These are phyloP conservation scores for Rhynchonycteris naso DNA, from an alignment of 2,797 vertebrate genomes.

Conservation along the genomic window DNA sequence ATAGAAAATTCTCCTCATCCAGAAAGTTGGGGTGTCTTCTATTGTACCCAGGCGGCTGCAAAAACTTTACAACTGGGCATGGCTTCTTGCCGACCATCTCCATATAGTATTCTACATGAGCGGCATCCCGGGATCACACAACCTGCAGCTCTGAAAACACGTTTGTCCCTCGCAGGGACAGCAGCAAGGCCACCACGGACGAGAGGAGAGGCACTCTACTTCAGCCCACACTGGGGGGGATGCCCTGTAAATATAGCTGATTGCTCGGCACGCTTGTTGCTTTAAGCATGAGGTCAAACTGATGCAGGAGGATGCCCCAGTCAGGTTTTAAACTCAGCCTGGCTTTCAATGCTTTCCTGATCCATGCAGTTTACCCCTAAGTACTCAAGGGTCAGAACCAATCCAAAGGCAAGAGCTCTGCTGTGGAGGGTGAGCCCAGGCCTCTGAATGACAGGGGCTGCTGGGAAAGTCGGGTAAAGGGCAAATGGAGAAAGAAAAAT, in stretches of 20 bases:
- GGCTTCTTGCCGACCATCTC: not conserved
- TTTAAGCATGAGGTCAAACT: not conserved
- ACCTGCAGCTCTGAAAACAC: not conserved
- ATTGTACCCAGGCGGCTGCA: not conserved
- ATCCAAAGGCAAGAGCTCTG: not conserved
- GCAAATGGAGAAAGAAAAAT: not conserved
- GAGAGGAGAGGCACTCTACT: fast-evolving
- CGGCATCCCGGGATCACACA: not conserved
- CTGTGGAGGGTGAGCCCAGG: not conserved
- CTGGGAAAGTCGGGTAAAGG: not conserved
- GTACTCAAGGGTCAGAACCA: not conserved
- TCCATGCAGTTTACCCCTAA: not conserved
- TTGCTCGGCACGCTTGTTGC: not conserved
- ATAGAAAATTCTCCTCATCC: not conserved
- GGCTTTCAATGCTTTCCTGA: not conserved
- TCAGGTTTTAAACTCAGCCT: not conserved
- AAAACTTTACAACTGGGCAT: not conserved
- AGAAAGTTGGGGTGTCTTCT: not conserved
- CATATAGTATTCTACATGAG: fast-evolving
- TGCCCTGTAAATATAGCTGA: not conserved
- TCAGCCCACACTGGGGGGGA: not conserved
- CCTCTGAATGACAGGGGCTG: not conserved
- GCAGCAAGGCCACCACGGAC: not conserved
- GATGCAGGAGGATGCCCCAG: not conserved
- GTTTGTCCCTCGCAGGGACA: not conserved